These are phyloP conservation scores for Pterois miles DNA, from an alignment of 2,797 vertebrate genomes.

Conservation along the genomic window DNA sequence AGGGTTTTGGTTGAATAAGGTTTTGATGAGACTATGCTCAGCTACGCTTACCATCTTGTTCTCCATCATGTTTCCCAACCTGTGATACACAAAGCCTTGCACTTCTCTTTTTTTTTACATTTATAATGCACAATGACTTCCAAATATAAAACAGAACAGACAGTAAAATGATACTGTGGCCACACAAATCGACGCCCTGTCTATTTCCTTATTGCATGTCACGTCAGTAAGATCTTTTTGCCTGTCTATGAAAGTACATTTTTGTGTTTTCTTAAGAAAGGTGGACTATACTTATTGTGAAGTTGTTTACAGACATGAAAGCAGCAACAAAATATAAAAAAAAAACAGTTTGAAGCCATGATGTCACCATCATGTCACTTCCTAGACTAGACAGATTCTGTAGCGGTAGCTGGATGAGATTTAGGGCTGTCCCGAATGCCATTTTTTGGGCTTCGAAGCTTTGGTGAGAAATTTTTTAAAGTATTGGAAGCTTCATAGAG, in stretches of 20 bases:
- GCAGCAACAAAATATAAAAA: background rate
- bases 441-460: too few relatives aligned
- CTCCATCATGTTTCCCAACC: background rate
- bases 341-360: background rate
- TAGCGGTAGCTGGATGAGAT: background rate
- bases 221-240: slow-evolving; percentile 38
- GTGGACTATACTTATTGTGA: slow-evolving; percentile 5
- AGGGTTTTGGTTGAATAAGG: too few relatives aligned
- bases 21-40: slow-evolving; percentile 27
- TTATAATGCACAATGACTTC: slow-evolving; percentile 22
- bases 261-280: slow-evolving; percentile 10
- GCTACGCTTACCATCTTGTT: slow-evolving; percentile 24
- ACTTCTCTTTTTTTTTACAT: slow-evolving; percentile 31
- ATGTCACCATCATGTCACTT: background rate
- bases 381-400: background rate
- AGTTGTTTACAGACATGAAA: slow-evolving; percentile 35
- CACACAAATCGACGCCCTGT: slow-evolving; percentile 24
- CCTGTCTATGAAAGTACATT: slow-evolving; percentile 25
- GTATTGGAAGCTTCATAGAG: too few relatives aligned
- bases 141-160: slow-evolving; percentile 43
- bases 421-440: too few relatives aligned
- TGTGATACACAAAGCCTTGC: slow-evolving; percentile 16
- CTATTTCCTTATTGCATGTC: slow-evolving; percentile 71
- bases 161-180: slow-evolving; percentile 30
- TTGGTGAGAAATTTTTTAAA: too few relatives aligned